phyloP scores from a whole-genome alignment of 2,797 vertebrate species.

The Sternotherus odoratus region DNA sequence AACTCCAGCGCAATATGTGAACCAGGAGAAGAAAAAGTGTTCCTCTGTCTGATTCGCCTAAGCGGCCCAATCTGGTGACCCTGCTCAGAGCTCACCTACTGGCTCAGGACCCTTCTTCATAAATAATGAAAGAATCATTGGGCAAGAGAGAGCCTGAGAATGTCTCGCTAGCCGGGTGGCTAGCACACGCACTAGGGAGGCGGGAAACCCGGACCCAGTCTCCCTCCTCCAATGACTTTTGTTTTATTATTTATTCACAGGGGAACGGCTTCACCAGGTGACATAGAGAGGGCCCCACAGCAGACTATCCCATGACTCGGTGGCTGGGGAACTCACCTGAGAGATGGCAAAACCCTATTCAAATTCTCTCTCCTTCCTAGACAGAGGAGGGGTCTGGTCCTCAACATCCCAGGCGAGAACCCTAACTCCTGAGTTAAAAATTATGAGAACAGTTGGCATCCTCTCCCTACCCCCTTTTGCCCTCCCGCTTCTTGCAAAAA shows the following conservation, averaged over 20 bases:
- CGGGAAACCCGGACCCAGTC: not conserved
- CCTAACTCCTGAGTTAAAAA: not conserved
- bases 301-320: not conserved
- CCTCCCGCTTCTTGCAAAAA: not conserved
- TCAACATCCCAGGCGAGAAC: not conserved
- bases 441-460: not conserved
- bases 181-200: not conserved
- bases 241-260: not conserved
- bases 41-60: not conserved
- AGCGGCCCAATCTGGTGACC: not conserved
- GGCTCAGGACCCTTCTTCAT: not conserved
- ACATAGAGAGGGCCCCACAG: not conserved
- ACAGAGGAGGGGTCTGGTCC: not conserved
- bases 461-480: not conserved
- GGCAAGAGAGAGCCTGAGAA: not conserved
- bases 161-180: not conserved
- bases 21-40: not conserved
- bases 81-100: not conserved
- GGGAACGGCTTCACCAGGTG: not conserved
- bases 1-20: not conserved
- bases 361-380: not conserved
- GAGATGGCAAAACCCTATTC: not conserved
- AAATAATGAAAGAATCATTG: not conserved
- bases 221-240: not conserved
- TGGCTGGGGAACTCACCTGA: not conserved